Percentiles rank a stretch among this genome's conserved stretches.
Conservation (phyloP, 1,140 invertebrate species). For the Philotrypesis tridentata region DNA sequence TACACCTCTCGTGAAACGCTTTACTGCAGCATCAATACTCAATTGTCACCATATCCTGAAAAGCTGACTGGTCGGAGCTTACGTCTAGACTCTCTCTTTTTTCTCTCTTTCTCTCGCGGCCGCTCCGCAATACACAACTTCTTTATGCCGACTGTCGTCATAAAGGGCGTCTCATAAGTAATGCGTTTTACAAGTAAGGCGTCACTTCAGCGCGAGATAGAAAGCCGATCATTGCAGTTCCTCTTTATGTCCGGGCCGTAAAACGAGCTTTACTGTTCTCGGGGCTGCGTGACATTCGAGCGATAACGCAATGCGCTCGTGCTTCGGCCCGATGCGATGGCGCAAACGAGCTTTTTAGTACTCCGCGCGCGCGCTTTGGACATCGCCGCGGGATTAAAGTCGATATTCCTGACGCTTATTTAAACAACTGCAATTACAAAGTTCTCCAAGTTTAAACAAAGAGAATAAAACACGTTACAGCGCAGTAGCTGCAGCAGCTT, state of each 20-base stretch:
- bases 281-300: neutral
- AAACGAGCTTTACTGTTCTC: constrained; percentile 5
- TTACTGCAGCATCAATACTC: neutral
- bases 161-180: constrained; percentile 9
- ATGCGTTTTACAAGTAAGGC: constrained; percentile 5
- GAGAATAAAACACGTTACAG: neutral
- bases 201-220: neutral
- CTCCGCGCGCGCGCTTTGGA: too few relatives aligned
- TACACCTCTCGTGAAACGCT: too few relatives aligned
- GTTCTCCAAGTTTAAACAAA: too few relatives aligned
- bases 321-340: neutral
- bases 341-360: neutral
- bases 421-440: neutral
- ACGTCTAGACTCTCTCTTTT: constrained; percentile 1
- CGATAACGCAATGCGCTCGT: neutral
- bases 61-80: neutral
- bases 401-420: neutral
- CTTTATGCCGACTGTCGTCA: constrained; percentile 7
- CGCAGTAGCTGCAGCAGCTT: too few relatives aligned
- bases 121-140: constrained; percentile 8
- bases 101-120: neutral
- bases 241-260: constrained; percentile 13
- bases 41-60: neutral
- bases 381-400: neutral
- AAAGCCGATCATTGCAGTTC: neutral